phyloP scores from a whole-genome alignment of 2,113 vertebrate genomes.

The Hippocampus guttulatus region DNA sequence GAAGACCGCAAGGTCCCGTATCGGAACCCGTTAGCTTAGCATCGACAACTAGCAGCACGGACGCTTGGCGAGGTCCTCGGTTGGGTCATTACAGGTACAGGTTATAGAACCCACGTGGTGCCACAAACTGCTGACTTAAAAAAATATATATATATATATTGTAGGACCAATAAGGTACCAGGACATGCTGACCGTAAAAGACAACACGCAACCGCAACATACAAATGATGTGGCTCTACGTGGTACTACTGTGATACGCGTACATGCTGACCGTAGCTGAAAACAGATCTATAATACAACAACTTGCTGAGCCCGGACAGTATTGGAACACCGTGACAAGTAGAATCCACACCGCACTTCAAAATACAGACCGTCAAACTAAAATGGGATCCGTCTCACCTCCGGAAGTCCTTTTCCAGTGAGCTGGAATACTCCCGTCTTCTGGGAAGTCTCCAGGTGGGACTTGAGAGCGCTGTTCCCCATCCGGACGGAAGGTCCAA shows the following conservation, averaged over 20 bases:
- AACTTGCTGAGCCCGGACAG: too few relatives aligned
- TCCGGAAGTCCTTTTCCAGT: slow-evolving; percentile 86
- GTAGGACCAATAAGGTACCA: too few relatives aligned
- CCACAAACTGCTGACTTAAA: too few relatives aligned
- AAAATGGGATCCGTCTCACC: slow-evolving; percentile 64
- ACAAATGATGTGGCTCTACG: too few relatives aligned
- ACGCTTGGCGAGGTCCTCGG: background rate
- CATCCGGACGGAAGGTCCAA: slow-evolving; percentile 66
- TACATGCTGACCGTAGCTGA: too few relatives aligned
- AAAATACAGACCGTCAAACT: background rate
- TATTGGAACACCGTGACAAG: too few relatives aligned
- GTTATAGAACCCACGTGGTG: background rate
- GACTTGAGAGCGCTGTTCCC: slow-evolving; percentile 95
- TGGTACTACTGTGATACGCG: too few relatives aligned
- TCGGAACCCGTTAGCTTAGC: background rate
- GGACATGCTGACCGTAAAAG: too few relatives aligned
- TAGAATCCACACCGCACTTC: too few relatives aligned
- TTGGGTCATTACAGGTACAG: background rate
- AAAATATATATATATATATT: too few relatives aligned
- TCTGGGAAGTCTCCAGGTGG: slow-evolving; percentile 95
- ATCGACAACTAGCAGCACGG: background rate
- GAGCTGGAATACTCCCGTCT: slow-evolving; percentile 96
- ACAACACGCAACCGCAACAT: too few relatives aligned
- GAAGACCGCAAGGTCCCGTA: background rate
- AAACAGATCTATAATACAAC: too few relatives aligned